Percentiles rank a stretch among this genome's conserved stretches.
Conservation (phyloP, 2,888 invertebrate genomes). For the Neoaliturus tenellus region DNA sequence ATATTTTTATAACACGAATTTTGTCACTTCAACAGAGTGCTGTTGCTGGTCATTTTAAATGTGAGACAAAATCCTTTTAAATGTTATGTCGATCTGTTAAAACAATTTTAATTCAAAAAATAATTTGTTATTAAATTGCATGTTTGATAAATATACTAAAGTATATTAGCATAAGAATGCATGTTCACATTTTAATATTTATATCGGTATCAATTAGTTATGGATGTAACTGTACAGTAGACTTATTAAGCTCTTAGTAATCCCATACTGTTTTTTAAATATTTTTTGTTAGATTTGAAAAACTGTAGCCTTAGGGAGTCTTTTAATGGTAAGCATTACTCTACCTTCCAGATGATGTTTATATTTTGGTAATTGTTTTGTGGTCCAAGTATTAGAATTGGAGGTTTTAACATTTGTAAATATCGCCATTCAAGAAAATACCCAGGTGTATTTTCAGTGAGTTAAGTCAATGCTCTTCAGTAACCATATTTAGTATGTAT, state of each 20-base stretch:
- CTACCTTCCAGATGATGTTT: background rate
- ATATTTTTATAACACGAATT: constrained; percentile 2
- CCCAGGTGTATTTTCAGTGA: background rate
- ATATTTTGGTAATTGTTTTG: constrained; percentile 9
- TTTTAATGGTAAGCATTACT: background rate
- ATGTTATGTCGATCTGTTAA: background rate
- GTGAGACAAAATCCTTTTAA: constrained; percentile 10
- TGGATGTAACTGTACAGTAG: background rate
- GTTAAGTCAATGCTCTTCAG: background rate
- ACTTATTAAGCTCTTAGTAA: background rate
- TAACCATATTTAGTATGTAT: background rate
- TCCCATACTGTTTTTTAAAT: background rate
- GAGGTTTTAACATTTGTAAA: constrained; percentile 10
- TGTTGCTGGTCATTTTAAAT: constrained; percentile 2
- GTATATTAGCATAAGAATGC: background rate
- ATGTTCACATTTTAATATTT: background rate
- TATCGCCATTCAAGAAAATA: background rate
- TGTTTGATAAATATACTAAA: background rate
- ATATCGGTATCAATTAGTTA: background rate
- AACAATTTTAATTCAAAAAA: background rate
- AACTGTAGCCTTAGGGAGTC: background rate
- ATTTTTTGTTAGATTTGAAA: background rate
- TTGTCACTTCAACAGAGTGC: background rate
- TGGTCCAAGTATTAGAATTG: background rate
- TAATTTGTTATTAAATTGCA: background rate